A percentile compares a stretch with the other conserved stretches of the same genome.
phyloP scores from a whole-genome alignment of 2,888 invertebrate species.

The Kryphioiulus occultus region DNA sequence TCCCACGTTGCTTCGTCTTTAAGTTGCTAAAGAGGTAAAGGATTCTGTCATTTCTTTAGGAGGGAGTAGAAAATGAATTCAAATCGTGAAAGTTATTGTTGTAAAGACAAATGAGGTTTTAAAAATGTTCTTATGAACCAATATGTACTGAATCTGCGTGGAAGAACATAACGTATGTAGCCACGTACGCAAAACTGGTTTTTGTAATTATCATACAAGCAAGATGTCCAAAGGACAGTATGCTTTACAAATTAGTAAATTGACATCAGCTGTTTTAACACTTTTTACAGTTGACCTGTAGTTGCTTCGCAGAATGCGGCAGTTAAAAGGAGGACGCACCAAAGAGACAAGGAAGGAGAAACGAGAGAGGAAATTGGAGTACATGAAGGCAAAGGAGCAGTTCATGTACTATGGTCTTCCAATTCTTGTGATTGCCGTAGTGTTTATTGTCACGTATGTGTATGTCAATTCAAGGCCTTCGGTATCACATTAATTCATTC shows the following conservation, averaged over 20 bases:
- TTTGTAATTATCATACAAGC: too few relatives aligned
- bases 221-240: too few relatives aligned
- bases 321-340: slow-evolving; percentile 60
- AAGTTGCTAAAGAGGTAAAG: background rate
- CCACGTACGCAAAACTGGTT: background rate
- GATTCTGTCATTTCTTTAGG: background rate
- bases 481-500: background rate
- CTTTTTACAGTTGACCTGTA: background rate
- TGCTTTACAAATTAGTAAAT: too few relatives aligned
- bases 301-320: slow-evolving; percentile 57
- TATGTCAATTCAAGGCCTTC: slow-evolving; percentile 57
- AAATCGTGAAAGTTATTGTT: background rate
- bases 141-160: background rate
- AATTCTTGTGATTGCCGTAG: slow-evolving; percentile 56
- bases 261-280: too few relatives aligned
- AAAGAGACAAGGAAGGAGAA: slow-evolving; percentile 60
- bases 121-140: background rate
- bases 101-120: background rate
- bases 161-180: background rate
- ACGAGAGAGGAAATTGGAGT: slow-evolving; percentile 59
- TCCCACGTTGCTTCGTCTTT: background rate
- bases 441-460: slow-evolving; percentile 57
- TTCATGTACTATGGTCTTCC: slow-evolving; percentile 59
- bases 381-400: slow-evolving; percentile 57
- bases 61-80: background rate